These are phyloP conservation scores for Gambusia yucatana DNA, from an alignment of 2,797 vertebrate genomes.

Conservation along the genomic window DNA sequence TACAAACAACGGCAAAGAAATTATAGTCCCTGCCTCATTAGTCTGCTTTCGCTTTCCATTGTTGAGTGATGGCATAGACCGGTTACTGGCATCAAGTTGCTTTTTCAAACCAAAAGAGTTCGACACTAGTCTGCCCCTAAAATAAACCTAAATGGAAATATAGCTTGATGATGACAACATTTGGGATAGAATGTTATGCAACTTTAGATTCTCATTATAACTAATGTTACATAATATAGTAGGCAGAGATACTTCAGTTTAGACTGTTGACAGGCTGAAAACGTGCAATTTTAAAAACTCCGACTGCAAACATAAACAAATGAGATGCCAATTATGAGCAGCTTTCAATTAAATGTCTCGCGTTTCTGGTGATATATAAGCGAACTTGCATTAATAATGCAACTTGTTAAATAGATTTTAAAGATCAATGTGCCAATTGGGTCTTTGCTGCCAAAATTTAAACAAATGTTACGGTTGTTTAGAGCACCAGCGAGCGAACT, in stretches of 20 bases:
- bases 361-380: background rate
- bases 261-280: background rate
- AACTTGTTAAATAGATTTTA: background rate
- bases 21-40: background rate
- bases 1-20: background rate
- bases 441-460: background rate
- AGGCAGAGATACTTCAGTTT: background rate
- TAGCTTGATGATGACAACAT: background rate
- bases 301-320: background rate
- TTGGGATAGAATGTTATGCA: constrained; percentile 1
- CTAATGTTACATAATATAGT: background rate
- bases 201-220: constrained; percentile 2
- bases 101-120: background rate
- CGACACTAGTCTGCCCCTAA: background rate
- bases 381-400: background rate
- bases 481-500: constrained; percentile 26
- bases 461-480: background rate
- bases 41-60: background rate
- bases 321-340: background rate
- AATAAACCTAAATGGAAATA: background rate
- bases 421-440: background rate
- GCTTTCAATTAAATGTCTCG: background rate
- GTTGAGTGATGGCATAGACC: background rate
- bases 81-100: background rate
- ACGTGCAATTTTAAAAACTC: background rate